Conservation (phyloP, 1,140 invertebrate species). For the Scaptodrosophila lebanonensis region DNA sequence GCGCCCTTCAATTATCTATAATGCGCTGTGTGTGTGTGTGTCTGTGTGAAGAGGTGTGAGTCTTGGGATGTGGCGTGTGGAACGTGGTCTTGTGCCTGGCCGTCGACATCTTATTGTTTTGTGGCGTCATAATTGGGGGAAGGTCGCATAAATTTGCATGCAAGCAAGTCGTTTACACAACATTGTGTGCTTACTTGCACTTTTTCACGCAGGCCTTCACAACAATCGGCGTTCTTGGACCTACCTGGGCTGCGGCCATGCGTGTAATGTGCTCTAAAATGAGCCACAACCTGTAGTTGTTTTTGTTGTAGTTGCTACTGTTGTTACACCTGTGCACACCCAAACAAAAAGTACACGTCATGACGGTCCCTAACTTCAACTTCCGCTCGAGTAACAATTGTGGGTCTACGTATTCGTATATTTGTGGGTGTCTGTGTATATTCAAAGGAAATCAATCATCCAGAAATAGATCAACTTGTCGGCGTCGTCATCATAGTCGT, state of each 20-base stretch:
- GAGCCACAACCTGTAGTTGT: too few species aligned
- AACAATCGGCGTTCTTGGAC: too few species aligned
- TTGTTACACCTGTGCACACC: conserved; percentile 11
- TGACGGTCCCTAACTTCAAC: conserved; percentile 27
- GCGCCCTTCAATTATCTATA: conserved; percentile 5
- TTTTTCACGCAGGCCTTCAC: conserved; percentile 17
- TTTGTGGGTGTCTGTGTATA: conserved; percentile 8
- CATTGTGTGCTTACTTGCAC: conserved; percentile 53
- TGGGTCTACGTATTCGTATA: conserved; percentile 21
- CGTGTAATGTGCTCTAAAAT: too few species aligned
- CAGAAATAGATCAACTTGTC: conserved; percentile 63
- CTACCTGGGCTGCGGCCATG: too few species aligned
- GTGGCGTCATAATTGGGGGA: too few species aligned
- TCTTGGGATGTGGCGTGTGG: too few species aligned
- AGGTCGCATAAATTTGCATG: conserved; percentile 71
- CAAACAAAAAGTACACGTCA: conserved; percentile 55
- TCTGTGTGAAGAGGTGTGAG: too few species aligned
- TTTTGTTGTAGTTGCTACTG: too few species aligned
- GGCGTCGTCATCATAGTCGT: conserved; percentile 14
- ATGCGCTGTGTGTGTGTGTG: too few species aligned
- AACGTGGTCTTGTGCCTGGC: too few species aligned
- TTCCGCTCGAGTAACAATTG: conserved; percentile 39
- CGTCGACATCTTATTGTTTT: too few species aligned
- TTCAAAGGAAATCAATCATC: conserved; percentile 64
- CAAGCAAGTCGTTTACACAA: conserved; percentile 48